phyloP scores from a whole-genome alignment of 2,113 vertebrate genomes.

The Osmerus eperlanus region DNA sequence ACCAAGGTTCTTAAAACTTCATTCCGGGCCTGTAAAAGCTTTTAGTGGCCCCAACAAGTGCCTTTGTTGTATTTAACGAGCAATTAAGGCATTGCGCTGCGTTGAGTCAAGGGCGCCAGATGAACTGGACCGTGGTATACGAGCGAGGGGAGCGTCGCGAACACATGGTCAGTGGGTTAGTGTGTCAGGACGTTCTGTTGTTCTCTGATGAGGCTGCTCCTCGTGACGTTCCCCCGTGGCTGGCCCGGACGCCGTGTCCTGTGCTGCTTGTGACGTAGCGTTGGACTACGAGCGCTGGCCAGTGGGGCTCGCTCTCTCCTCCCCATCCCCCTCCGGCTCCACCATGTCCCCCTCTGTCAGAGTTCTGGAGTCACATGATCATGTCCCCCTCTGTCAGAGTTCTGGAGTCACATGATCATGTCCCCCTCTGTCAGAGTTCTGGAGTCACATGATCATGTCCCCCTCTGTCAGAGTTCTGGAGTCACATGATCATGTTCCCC shows the following conservation, averaged over 20 bases:
- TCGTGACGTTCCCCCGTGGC: no score
- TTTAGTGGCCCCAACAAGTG: constrained; percentile 2
- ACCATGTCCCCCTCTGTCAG: neutral
- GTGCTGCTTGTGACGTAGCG: no score
- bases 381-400: no score
- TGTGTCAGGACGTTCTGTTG: constrained; percentile 14
- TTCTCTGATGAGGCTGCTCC: neutral
- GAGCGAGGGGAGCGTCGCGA: neutral
- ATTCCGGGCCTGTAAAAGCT: constrained; percentile 13
- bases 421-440: neutral
- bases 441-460: neutral
- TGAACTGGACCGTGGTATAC: constrained; percentile 15
- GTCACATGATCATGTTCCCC: neutral
- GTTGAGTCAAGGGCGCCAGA: neutral
- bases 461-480: neutral
- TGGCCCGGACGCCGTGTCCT: no score
- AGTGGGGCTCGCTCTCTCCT: neutral
- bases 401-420: no score
- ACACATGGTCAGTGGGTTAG: constrained; percentile 14
- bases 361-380: no score
- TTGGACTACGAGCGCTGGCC: no score
- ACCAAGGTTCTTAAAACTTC: neutral
- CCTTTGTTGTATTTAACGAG: constrained; percentile 9
- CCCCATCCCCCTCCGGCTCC: neutral
- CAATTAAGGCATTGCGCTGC: constrained; percentile 9